Evolutionary conservation across 2,797 vertebrate species (phyloP), one percentile per base, ranked within the genome.

Genomic region (Eulemur rubriventer): DNA sequence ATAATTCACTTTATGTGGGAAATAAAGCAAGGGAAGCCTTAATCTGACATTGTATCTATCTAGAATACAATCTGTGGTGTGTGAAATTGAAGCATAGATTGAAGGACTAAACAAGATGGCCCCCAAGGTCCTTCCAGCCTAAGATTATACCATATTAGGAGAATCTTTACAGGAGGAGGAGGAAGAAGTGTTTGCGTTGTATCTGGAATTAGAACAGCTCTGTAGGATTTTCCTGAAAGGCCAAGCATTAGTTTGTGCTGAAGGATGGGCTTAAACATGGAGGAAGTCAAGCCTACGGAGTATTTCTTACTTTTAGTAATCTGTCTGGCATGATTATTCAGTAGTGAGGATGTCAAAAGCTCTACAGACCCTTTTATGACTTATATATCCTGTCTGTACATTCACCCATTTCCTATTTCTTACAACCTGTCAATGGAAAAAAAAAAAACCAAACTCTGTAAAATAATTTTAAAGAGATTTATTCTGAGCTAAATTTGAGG

Each of bases 1-100:
- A 35, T 28, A 80, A 63, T 67, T 75, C 52, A 38, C 8, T 6
- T 63, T 43, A 33, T 22, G 7, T 35, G 35, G n/a, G 43, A 91
- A 91, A 75, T 55, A 76, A 92, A 96, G 13, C 48, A 93, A 95
- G 95, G 4, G 50, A 84, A 9, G 8, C 24, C 30, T 79, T 78
- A n/a, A 50, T 59, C 4, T 78, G 57, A 57, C 38, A 10, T 24
- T 20, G 2, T 41, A 24, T 43, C 18, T 81, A 2, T 20, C 43
- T 43, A 43, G 8, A 59, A 59, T 38, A 48, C 26, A n/a, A 13
- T 70, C 57, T 13, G 16, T 55, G 16, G 35, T 24, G 20, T 12
- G 16, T 35, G 52, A 59, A 13, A 22, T 3, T 41, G 30, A 75
- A 30, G 33, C 20, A 30, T 4, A 30, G 57, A 28, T 24, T 57